Percentiles rank a stretch among this genome's conserved stretches.
phyloP scores from a whole-genome alignment of 2,797 vertebrate genomes.

The Lagodon rhomboides region DNA sequence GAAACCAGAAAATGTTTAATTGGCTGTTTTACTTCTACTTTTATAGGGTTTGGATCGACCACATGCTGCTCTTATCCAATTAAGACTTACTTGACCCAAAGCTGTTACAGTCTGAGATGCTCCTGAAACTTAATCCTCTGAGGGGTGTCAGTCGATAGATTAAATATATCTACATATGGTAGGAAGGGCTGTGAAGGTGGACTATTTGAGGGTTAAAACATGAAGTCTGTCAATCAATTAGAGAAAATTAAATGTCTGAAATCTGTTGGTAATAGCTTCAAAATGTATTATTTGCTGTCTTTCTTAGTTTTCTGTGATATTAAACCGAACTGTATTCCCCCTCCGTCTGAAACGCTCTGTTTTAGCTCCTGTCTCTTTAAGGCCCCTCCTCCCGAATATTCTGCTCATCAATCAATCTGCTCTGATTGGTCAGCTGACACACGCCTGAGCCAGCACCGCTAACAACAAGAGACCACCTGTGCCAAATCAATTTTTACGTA shows the following conservation, averaged over 20 bases:
- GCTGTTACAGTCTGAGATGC: conserved; percentile 26
- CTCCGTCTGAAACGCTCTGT: too few species aligned
- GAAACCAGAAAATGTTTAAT: conserved; percentile 49
- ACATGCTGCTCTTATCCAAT: conserved; percentile 3
- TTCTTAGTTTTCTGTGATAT: neutral
- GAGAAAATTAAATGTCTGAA: neutral
- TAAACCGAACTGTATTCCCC: too few species aligned
- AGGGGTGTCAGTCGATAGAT: conserved; percentile 15
- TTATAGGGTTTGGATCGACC: conserved; percentile 16
- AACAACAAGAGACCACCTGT: too few species aligned
- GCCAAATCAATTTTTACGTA: too few species aligned
- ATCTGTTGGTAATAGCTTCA: neutral
- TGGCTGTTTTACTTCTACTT: conserved; percentile 33
- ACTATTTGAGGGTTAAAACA: neutral
- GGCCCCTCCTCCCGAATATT: too few species aligned
- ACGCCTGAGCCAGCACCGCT: too few species aligned
- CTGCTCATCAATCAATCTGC: too few species aligned
- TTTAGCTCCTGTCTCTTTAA: too few species aligned
- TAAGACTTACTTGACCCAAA: conserved; percentile 5
- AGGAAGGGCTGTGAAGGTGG: neutral
- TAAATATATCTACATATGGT: neutral
- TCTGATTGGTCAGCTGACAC: too few species aligned
- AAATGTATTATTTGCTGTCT: neutral
- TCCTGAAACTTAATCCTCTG: conserved; percentile 25
- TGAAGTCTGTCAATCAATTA: neutral